phyloP scores from a whole-genome alignment of 2,797 vertebrate species.

The Bradypodion ventrale region DNA sequence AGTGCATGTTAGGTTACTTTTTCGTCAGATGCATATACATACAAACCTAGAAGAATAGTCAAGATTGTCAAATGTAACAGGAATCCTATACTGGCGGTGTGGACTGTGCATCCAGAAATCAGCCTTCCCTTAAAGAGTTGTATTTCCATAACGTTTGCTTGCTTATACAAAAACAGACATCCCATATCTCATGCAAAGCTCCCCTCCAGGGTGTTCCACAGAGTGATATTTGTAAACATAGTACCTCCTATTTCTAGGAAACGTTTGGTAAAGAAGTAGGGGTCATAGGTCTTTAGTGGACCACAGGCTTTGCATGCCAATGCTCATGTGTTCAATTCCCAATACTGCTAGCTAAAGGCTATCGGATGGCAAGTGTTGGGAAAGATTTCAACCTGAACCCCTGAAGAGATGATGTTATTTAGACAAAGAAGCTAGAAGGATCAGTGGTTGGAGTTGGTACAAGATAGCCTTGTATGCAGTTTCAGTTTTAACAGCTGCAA shows the following conservation, averaged over 20 bases:
- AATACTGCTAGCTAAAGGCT: background rate
- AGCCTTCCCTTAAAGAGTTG: conserved; percentile 31
- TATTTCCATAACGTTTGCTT: conserved; percentile 58
- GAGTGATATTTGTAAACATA: conserved; percentile 55
- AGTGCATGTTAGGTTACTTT: background rate
- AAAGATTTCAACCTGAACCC: background rate
- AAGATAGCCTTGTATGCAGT: background rate
- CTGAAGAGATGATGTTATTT: background rate
- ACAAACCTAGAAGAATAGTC: background rate
- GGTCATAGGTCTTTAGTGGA: background rate
- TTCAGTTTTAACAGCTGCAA: background rate
- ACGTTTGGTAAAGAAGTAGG: background rate
- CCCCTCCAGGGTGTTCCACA: conserved; percentile 44
- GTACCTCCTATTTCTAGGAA: conserved; percentile 17
- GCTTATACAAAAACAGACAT: conserved; percentile 20
- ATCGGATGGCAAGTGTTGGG: background rate
- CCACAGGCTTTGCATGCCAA: background rate
- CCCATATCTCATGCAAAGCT: conserved; percentile 38
- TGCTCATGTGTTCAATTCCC: background rate
- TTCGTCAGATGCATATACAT: too few relatives aligned
- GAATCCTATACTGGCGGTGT: background rate
- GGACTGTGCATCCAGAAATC: background rate
- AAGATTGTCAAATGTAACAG: background rate
- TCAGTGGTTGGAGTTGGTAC: background rate
- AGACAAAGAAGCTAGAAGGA: background rate